phyloP scores from a whole-genome alignment of 2,113 vertebrate species.

The Mormyrus lacerda region DNA sequence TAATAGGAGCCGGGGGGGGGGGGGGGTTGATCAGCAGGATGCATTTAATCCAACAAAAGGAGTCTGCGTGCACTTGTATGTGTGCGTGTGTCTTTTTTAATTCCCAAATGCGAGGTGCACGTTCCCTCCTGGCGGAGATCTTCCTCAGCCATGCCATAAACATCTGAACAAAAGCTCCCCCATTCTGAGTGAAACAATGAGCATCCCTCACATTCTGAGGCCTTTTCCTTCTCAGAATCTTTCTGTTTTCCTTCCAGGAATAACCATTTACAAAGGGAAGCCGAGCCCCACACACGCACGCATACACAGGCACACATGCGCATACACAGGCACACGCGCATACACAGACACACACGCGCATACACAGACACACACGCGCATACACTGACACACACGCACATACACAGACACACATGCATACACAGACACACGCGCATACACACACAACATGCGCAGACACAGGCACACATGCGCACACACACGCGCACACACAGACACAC shows the following conservation, averaged over 20 bases:
- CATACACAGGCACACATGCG: neutral
- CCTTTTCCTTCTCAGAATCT: neutral
- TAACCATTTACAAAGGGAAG: neutral
- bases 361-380: neutral
- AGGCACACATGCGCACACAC: too few species aligned
- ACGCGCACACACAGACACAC: too few species aligned
- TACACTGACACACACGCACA: neutral
- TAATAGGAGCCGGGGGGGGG: neutral
- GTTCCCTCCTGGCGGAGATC: neutral
- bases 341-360: neutral
- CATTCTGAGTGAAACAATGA: conserved; percentile 1
- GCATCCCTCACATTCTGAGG: conserved; percentile 4
- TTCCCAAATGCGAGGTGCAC: neutral
- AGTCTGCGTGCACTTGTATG: neutral
- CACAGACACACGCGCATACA: too few species aligned
- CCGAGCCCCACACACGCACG: neutral
- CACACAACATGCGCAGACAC: too few species aligned
- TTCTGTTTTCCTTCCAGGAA: conserved; percentile 14
- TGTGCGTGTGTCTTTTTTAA: neutral
- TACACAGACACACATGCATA: neutral
- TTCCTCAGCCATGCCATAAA: neutral
- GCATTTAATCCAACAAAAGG: neutral
- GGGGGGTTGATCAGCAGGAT: neutral
- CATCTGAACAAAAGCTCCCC: neutral
- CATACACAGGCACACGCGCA: neutral